Conservation (phyloP, 2,113 vertebrate species). For the Alligator sinensis region DNA sequence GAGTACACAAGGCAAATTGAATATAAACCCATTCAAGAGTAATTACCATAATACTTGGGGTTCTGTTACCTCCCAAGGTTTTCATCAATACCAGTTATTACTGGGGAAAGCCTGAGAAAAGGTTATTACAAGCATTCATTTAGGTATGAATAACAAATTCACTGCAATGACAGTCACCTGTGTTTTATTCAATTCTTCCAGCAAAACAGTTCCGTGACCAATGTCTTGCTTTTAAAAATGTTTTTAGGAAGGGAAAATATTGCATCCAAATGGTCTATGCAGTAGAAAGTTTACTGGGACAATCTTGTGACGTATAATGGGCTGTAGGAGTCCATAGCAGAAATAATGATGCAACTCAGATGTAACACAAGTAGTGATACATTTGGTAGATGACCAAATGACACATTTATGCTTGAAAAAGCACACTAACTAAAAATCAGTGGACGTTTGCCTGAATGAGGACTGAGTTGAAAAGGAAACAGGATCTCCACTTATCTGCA, state of each 20-base stretch:
- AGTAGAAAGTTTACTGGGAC: not conserved
- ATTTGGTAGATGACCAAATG: too few species aligned
- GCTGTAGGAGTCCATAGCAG: not conserved
- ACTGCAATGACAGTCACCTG: not conserved
- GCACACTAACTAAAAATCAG: too few species aligned
- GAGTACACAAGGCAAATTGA: not conserved
- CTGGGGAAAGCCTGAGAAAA: not conserved
- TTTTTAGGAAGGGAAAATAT: not conserved
- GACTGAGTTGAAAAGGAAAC: too few species aligned
- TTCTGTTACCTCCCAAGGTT: not conserved
- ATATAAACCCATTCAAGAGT: not conserved
- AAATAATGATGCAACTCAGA: not conserved
- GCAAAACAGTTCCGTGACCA: not conserved
- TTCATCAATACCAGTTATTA: not conserved
- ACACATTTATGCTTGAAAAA: too few species aligned
- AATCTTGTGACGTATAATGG: not conserved
- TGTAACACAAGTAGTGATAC: not conserved
- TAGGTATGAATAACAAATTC: not conserved
- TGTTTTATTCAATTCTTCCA: not conserved
- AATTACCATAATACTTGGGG: not conserved
- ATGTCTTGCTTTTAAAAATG: not conserved
- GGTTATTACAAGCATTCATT: not conserved
- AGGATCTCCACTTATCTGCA: too few species aligned
- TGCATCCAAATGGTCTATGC: not conserved
- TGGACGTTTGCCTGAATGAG: too few species aligned